These are phyloP conservation scores for Acrocephalus arundinaceus DNA, from an alignment of 2,113 vertebrate genomes.

Conservation along the genomic window DNA sequence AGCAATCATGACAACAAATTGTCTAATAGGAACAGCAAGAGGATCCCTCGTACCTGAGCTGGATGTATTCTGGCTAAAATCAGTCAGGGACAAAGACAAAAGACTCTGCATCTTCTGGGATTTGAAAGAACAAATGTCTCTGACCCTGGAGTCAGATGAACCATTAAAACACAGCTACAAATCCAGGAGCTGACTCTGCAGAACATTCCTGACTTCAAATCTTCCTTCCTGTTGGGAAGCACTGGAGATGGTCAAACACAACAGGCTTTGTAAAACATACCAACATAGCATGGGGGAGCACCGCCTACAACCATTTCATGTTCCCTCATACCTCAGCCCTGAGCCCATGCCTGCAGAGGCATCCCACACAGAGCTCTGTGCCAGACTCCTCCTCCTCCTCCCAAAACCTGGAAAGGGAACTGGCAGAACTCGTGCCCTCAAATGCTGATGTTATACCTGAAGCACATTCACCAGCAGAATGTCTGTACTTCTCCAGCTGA, in stretches of 20 bases:
- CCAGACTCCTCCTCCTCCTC: background rate
- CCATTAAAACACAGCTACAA: background rate
- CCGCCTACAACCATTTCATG: background rate
- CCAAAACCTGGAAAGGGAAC: background rate
- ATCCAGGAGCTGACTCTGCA: background rate
- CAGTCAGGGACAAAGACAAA: background rate
- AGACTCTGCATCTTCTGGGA: background rate
- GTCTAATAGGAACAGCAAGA: background rate
- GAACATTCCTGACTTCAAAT: background rate
- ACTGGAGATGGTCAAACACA: background rate
- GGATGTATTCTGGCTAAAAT: background rate
- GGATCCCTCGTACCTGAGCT: background rate
- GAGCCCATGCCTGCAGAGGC: background rate
- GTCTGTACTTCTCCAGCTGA: background rate
- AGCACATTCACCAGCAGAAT: background rate
- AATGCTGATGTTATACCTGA: background rate
- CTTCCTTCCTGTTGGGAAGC: background rate
- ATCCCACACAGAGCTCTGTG: background rate
- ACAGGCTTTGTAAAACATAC: background rate
- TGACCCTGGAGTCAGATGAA: background rate
- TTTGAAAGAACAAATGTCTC: background rate
- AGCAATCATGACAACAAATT: conserved; percentile 42
- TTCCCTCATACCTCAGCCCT: background rate
- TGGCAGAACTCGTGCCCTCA: background rate
- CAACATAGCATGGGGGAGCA: background rate